Percentiles rank a stretch among this genome's conserved stretches.
phyloP scores from a whole-genome alignment of 1,140 invertebrate genomes.

The Drosophila varians region DNA sequence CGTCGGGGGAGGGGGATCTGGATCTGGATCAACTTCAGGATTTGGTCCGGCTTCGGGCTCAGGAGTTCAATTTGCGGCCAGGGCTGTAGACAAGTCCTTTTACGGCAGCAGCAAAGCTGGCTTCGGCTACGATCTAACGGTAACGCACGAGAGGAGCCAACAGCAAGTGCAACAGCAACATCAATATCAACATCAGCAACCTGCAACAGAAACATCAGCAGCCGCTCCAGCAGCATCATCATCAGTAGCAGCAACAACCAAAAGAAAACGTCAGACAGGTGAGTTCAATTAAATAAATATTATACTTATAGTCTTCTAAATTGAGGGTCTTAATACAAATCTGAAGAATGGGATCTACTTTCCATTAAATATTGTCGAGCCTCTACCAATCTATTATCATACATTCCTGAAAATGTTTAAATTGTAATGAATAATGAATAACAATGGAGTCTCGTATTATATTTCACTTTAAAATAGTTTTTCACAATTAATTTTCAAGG shows the following conservation, averaged over 20 bases:
- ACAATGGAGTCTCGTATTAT: too few species aligned
- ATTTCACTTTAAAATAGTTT: too few species aligned
- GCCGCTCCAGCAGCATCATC: constrained; percentile 32
- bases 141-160: constrained; percentile 15
- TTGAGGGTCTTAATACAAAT: too few species aligned
- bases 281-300: constrained; percentile 12
- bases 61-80: constrained; percentile 21
- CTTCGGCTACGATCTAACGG: constrained; percentile 54
- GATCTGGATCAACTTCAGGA: constrained; percentile 15
- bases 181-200: constrained; percentile 20
- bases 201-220: constrained; percentile 25
- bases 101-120: constrained; percentile 12
- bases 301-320: too few species aligned
- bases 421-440: too few species aligned
- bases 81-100: constrained; percentile 26
- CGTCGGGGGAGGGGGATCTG: constrained; percentile 45
- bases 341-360: too few species aligned
- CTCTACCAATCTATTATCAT: too few species aligned
- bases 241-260: constrained; percentile 41
- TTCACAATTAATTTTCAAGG: too few species aligned
- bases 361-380: too few species aligned
- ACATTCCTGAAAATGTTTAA: too few species aligned
- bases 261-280: constrained; percentile 73
- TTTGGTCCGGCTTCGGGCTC: neutral
- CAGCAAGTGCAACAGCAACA: constrained; percentile 28